Base-by-base conservation (phyloP, 2,888 invertebrate genomes). In the Drosophila formosana region DNA sequence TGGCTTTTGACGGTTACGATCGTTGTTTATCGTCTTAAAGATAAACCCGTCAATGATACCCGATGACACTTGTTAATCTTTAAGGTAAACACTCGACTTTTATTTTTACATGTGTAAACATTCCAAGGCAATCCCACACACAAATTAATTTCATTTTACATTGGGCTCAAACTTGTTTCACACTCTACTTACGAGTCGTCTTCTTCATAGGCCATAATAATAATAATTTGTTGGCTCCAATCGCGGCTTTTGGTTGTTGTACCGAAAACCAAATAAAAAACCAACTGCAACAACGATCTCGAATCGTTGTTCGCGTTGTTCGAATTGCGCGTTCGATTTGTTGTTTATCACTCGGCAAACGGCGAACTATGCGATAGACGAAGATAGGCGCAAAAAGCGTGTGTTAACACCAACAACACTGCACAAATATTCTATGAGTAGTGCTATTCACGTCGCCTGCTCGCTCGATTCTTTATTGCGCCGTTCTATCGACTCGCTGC, bases 141-240 rank as follows among this genome's bases (percentile, higher is more conserved):
- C 23, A 30, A 41, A 41, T 41, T 41, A 39, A 39, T 39, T 39
- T 39, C n/a, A 18, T n/a, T 41, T 8, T 37, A 43, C 18, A n/a
- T 32, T 46, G 5, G 5, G 3, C 25, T 11, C 32, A 39, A 39
- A 11, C 30, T 56, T 41, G 45, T 50, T 32, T 47, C 53, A 46
- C 50, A 28, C 18, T 39, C 47, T 77, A 90, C 89, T 89, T 89
- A 89, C 89, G 82, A 63, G 75, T 78, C 75, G 58, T 78, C 72
- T 63, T 78, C 72, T 62, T 78, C 80, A 78, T 76, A 47, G 57
- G 83, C 86, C 88, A 88, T 88, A 58, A 73, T 72, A 53, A 88
- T 88, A 58, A 73, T 72, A 53, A 30, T 30, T 7, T 68, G 32
- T 34, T 13, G 69, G 63, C 69, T 56, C 39, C 23, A 34, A 58